Conservation (phyloP, 2,797 vertebrate species). For the Xiphophorus birchmanni region DNA sequence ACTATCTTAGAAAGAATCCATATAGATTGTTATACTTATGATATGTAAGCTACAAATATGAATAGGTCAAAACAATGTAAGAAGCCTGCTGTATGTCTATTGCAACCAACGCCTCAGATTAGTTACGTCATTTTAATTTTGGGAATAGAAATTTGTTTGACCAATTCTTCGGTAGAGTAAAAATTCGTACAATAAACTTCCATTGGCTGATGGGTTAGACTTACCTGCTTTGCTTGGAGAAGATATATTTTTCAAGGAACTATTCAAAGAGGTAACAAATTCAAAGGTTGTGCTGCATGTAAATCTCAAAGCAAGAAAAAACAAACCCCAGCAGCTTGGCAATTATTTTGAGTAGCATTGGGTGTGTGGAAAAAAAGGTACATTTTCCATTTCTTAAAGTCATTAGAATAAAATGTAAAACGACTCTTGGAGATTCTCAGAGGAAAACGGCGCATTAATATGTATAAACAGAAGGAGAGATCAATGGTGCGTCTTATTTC, state of each 20-base stretch:
- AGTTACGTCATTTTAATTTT: conserved; percentile 56
- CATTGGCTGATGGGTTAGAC: conserved; percentile 33
- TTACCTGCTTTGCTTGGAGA: background rate
- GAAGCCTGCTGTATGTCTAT: conserved; percentile 7
- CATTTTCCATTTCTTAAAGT: conserved; percentile 51
- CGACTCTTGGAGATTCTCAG: conserved; percentile 37
- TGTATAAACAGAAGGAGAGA: conserved; percentile 48
- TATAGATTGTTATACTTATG: background rate
- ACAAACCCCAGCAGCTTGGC: conserved; percentile 28
- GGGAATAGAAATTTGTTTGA: conserved; percentile 33
- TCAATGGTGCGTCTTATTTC: conserved; percentile 74
- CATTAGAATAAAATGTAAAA: conserved; percentile 68
- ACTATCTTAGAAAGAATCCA: background rate
- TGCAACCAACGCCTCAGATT: conserved; percentile 43
- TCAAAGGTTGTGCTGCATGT: conserved; percentile 35
- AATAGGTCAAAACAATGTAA: conserved; percentile 15
- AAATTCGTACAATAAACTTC: conserved; percentile 45
- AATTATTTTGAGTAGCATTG: conserved; percentile 32
- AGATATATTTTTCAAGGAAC: background rate
- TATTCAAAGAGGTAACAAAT: conserved; percentile 50
- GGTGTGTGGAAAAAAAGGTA: conserved; percentile 28
- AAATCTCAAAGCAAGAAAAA: conserved; percentile 25
- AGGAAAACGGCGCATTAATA: conserved; percentile 46
- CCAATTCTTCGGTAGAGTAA: conserved; percentile 38
- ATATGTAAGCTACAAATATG: conserved; percentile 3